phyloP scores from a whole-genome alignment of 1,140 invertebrate species.

The Drosophila cardini region DNA sequence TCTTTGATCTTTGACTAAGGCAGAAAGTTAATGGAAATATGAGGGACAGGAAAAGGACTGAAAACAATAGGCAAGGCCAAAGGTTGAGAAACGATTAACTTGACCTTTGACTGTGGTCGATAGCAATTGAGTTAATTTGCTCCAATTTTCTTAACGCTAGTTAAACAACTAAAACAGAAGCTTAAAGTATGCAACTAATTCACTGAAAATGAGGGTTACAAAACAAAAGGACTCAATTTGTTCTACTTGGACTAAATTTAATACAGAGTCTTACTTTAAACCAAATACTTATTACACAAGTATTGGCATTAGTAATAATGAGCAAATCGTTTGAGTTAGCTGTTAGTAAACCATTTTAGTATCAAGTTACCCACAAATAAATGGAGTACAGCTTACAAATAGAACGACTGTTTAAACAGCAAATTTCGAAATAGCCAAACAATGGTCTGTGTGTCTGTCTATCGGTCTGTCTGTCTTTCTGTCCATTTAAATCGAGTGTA shows the following conservation, averaged over 20 bases:
- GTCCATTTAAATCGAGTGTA: slow-evolving; percentile 50
- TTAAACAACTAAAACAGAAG: background rate
- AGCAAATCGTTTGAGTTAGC: slow-evolving; percentile 1
- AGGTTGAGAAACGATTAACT: slow-evolving; percentile 13
- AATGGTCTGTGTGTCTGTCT: slow-evolving; percentile 18
- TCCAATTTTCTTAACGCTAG: too few relatives aligned
- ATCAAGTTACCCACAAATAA: slow-evolving; percentile 24
- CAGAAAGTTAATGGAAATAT: slow-evolving; percentile 11
- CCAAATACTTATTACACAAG: background rate
- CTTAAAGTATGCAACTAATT: background rate
- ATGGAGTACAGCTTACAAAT: slow-evolving; percentile 1
- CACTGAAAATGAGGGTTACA: background rate
- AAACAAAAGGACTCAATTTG: too few relatives aligned
- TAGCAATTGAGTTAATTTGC: slow-evolving; percentile 6
- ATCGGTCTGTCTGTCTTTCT: slow-evolving; percentile 1
- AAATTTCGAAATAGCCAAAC: slow-evolving; percentile 37
- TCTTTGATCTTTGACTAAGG: slow-evolving; percentile 58
- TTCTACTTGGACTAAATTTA: too few relatives aligned
- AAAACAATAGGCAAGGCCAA: slow-evolving; percentile 1
- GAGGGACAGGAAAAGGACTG: background rate
- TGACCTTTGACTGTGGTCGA: slow-evolving; percentile 6
- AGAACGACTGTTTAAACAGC: slow-evolving; percentile 31
- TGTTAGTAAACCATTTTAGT: slow-evolving; percentile 16
- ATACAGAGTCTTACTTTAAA: too few relatives aligned
- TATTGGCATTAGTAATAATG: slow-evolving; percentile 2